Percentiles rank a stretch among this genome's conserved stretches.
These are phyloP conservation scores for Martes martes DNA, from an alignment of 2,113 vertebrate species.

Conservation along the genomic window DNA sequence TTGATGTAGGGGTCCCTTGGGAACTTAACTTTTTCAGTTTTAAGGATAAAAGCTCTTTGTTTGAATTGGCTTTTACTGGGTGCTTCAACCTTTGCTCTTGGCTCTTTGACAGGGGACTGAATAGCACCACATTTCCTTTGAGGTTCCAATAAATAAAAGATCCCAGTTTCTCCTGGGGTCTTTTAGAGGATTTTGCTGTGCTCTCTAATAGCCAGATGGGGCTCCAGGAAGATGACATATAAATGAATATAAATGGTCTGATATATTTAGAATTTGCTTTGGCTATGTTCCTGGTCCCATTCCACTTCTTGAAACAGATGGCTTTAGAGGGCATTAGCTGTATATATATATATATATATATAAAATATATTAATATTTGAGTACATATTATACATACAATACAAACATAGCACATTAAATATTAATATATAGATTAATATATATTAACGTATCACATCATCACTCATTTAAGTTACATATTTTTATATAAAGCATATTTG, in stretches of 20 bases:
- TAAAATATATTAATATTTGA: neutral
- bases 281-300: neutral
- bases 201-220: neutral
- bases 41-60: neutral
- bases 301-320: neutral
- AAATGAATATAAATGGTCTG: neutral
- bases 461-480: neutral
- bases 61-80: conserved; percentile 27
- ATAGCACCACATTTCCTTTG: neutral
- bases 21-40: neutral
- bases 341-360: neutral
- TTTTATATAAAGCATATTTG: neutral
- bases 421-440: neutral
- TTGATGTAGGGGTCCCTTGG: neutral
- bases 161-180: neutral
- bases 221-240: neutral
- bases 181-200: neutral
- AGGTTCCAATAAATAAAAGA: neutral
- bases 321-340: neutral
- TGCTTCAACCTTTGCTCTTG: neutral
- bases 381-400: neutral
- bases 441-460: neutral
- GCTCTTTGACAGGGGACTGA: neutral
- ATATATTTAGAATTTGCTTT: conserved; percentile 15
- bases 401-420: neutral